Evolutionary conservation across 2,888 invertebrate species (phyloP), one percentile per base, ranked within the genome.

Genomic region (Geotrupes spiniger): DNA sequence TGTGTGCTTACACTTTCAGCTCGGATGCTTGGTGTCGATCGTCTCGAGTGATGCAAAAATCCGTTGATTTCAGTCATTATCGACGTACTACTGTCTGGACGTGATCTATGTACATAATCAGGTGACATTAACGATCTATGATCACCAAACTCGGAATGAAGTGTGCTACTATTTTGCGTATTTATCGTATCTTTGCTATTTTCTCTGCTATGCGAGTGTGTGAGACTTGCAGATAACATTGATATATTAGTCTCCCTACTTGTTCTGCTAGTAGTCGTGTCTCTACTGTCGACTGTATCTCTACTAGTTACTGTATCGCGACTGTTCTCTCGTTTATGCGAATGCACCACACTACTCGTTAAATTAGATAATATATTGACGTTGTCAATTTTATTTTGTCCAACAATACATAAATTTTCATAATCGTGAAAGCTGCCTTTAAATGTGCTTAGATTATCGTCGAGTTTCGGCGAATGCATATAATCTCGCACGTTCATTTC

Each of bases 81-180:
- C 10, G 70, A 70, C 21, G 66, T 60, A 47, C 64, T 62, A 53
- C 68, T 69, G 9, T 64, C 63, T 6, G 71, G 63, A 27, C 66
- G 55, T 33, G 60, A 54, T 46, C 66, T 61, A 53, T 65, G 60
- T 16, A 60, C 45, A 53, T 60, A 64, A 53, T 69, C 68, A n/a
- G 53, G 56, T 37, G 62, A 58, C 16, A 62, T 51, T 29, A 52
- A 46, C 8, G 60, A 59, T 41, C 53, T 52, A 38, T 42, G 29
- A 36, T 57, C 54, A 41, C 50, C 54, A 8, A 53, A 50, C 42
- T 51, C 50, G 1, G 52, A 49, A 33, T 49, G 52, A 51, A 36
- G 48, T 15, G 54, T 53, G 42, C 51, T 56, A 29, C 42, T 46
- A 46, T 53, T 51, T 26, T 46, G 46, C 4, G 46, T 43, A 17